Evolutionary conservation across 1,140 invertebrate genomes (phyloP), one percentile per base, ranked within the genome.

Genomic region (Macrostomum lignano): DNA sequence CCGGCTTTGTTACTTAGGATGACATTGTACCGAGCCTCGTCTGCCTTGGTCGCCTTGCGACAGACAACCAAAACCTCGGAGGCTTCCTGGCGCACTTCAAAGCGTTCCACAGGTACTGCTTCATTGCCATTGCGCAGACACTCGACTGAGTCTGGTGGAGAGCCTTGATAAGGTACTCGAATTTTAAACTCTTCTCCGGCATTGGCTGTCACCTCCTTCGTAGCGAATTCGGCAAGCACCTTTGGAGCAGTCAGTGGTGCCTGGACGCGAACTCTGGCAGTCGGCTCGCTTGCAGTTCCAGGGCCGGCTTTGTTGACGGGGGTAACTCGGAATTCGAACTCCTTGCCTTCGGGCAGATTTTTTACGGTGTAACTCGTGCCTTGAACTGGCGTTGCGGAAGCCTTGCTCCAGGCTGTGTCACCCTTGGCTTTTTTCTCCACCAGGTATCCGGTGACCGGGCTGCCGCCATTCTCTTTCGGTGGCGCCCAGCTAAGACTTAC

Each of bases 281-380:
- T 84, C 37, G 71, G 71, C 36, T 74, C 70, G 44, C 77, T 82
- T 64, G 68, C 93, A 7, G 73, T 70, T 22, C 84, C 81, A 52
- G 79, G 74, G 1, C 81, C 84, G 20, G 81, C 86, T 22, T 77
- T 75, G 56, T 93, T 94, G n/a, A 82, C 60, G 17, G 82, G 86
- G 4, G 77, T 72, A 1, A 93, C 84, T 35, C 86, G 66, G 66
- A 96, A 94, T 51, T 96, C 86, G 47, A 94, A 94, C 48, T 86
- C 75, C 34, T 79, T 74, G 50, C 88, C 82, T 51, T 88, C 78
- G 37, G 78, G 74, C 10, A 96, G 59, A 38, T 74, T 76, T 29
- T 69, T 72, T 9, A 86, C 74, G 43, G 68, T 67, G 51, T 79
- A 84, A 11, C 68, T 46, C 21, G 41, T 48, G 21, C 48, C 50